phyloP scores from a whole-genome alignment of 2,888 invertebrate species.

The Cosmia pyralina region DNA sequence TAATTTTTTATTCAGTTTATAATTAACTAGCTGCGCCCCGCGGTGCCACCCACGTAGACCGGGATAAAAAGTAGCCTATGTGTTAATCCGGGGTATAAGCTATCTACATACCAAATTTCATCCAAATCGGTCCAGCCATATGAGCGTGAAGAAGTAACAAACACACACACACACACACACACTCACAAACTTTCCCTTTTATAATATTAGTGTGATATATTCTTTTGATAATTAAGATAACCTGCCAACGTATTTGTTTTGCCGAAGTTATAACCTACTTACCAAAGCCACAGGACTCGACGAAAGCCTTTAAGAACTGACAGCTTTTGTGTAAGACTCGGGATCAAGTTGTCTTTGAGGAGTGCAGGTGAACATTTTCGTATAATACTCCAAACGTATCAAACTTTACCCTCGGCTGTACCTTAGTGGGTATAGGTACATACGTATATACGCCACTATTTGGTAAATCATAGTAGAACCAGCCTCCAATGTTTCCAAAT shows the following conservation, averaged over 20 bases:
- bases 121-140: too few relatives aligned
- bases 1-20: too few relatives aligned
- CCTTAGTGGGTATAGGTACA: neutral
- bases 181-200: too few relatives aligned
- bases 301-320: constrained; percentile 32
- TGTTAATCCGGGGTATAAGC: too few relatives aligned
- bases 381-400: neutral
- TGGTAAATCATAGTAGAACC: neutral
- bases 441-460: neutral
- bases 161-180: too few relatives aligned
- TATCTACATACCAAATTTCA: too few relatives aligned
- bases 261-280: constrained; percentile 8
- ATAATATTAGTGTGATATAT: neutral
- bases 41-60: too few relatives aligned
- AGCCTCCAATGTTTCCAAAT: neutral
- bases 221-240: neutral
- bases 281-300: constrained; percentile 26
- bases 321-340: constrained; percentile 27
- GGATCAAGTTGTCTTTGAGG: constrained; percentile 29
- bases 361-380: constrained; percentile 16
- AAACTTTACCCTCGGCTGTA: neutral
- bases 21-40: too few relatives aligned
- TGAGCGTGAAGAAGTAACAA: too few relatives aligned
- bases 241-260: neutral
- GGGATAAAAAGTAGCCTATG: too few relatives aligned